Evolutionary conservation across 2,888 invertebrate genomes (phyloP).

Genomic region (Agrochola macilenta): DNA sequence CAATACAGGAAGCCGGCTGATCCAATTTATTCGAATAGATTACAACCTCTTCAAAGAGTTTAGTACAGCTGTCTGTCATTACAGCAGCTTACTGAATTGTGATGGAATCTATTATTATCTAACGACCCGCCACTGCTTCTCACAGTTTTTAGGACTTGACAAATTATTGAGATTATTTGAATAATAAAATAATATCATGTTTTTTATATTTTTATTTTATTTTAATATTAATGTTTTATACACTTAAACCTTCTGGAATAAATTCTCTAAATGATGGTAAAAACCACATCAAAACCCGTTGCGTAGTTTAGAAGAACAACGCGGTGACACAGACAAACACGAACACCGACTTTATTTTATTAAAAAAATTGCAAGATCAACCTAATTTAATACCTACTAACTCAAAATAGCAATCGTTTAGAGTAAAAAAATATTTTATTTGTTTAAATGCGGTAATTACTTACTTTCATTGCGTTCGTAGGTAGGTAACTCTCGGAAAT

Average conservation of each 20-base stretch:
- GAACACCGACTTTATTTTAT: not conserved
- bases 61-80: slow-evolving; percentile 42
- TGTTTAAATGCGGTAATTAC: too few species aligned
- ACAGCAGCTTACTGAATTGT: slow-evolving; percentile 20
- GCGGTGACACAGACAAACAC: not conserved
- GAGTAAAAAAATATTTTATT: too few species aligned
- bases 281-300: not conserved
- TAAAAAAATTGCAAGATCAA: too few species aligned
- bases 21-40: slow-evolving; percentile 63
- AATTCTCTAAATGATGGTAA: not conserved
- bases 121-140: not conserved
- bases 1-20: slow-evolving; percentile 40
- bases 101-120: slow-evolving; percentile 9
- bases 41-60: slow-evolving; percentile 44
- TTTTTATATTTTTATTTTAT: too few species aligned
- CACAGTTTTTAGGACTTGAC: not conserved
- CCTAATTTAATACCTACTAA: too few species aligned
- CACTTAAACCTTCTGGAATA: not conserved
- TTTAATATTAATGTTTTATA: not conserved
- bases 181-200: too few species aligned
- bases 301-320: not conserved
- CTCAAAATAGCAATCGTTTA: too few species aligned
- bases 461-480: too few species aligned
- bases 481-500: too few species aligned
- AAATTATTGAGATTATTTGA: not conserved